Conservation (phyloP, 2,113 vertebrate species). For the Gorsachius goisagi region DNA sequence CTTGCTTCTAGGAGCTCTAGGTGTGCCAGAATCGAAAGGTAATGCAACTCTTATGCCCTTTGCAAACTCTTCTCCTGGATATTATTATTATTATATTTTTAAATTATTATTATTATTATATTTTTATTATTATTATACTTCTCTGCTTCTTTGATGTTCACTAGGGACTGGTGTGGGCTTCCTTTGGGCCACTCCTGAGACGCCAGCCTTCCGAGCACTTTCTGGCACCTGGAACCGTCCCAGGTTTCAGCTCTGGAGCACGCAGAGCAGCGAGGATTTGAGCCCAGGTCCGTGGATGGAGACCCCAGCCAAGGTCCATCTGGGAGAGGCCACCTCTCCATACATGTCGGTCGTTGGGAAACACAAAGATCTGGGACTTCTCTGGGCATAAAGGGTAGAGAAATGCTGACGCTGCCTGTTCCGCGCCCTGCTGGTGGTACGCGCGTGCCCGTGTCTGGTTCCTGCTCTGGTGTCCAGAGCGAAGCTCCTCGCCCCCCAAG, state of each 20-base stretch:
- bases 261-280: neutral
- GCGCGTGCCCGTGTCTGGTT: neutral
- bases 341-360: neutral
- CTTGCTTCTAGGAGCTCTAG: neutral
- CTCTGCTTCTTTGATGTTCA: neutral
- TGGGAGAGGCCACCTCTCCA: neutral
- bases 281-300: neutral
- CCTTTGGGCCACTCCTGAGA: neutral
- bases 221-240: neutral
- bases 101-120: too few species aligned
- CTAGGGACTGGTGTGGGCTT: neutral
- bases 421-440: neutral
- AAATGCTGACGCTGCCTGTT: neutral
- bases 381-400: neutral
- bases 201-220: neutral
- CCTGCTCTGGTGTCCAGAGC: neutral
- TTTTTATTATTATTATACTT: neutral
- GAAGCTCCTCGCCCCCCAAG: fast-evolving
- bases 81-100: too few species aligned
- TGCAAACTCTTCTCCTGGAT: neutral
- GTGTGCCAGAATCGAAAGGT: neutral
- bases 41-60: neutral
- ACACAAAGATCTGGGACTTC: neutral
- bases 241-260: neutral
- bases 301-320: neutral